These are phyloP conservation scores for Neosilurus mollespiculum DNA, from an alignment of 2,797 vertebrate genomes.

Conservation along the genomic window DNA sequence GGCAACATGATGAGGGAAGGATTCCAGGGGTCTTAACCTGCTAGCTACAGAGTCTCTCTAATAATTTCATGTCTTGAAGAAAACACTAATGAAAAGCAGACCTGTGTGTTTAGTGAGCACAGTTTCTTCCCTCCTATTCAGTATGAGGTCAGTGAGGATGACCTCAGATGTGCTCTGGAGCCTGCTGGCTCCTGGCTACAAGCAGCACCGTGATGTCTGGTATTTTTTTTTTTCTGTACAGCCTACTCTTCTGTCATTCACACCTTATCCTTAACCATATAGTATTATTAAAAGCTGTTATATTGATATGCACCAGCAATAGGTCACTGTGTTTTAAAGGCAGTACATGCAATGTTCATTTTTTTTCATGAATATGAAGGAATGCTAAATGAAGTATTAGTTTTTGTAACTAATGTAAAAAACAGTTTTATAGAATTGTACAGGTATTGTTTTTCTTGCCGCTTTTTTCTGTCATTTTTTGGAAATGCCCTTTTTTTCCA, in stretches of 20 bases:
- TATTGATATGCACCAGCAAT: conserved; percentile 94
- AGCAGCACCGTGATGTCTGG: conserved; percentile 57
- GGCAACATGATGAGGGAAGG: conserved; percentile 24
- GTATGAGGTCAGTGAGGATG: conserved; percentile 38
- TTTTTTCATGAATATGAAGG: conserved; percentile 86
- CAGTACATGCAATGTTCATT: conserved; percentile 76
- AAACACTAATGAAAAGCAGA: conserved; percentile 10
- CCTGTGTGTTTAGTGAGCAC: neutral
- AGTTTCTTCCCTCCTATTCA: conserved; percentile 1
- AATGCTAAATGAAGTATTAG: conserved; percentile 96
- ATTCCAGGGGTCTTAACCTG: conserved; percentile 20
- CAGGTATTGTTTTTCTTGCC: conserved; percentile 85
- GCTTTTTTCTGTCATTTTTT: conserved; percentile 57
- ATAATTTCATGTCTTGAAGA: neutral
- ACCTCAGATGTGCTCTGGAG: conserved; percentile 31
- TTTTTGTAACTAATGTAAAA: conserved; percentile 99
- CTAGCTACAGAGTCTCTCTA: conserved; percentile 4
- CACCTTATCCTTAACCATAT: conserved; percentile 81
- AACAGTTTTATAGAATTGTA: conserved; percentile 99
- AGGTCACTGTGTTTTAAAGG: conserved; percentile 81
- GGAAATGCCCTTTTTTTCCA: conserved; percentile 59
- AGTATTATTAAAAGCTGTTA: conserved; percentile 81
- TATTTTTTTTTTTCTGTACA: conserved; percentile 57
- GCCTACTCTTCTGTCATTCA: conserved; percentile 66
- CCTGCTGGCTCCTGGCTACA: conserved; percentile 42